Evolutionary conservation across 1,140 invertebrate species (phyloP).

Genomic region (Portunus trituberculatus): DNA sequence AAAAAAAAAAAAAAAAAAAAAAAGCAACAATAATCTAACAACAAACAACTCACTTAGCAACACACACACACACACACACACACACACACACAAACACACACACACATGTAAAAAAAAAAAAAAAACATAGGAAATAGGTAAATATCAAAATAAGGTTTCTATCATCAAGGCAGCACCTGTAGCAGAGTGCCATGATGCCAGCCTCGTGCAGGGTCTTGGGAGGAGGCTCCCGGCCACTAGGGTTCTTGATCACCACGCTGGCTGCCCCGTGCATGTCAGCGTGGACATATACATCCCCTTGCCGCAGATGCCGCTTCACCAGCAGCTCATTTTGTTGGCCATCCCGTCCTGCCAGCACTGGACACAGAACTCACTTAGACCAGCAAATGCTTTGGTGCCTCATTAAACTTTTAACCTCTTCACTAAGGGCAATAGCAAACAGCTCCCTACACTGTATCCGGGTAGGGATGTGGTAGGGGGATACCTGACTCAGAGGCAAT

Average conservation of each 20-base stretch:
- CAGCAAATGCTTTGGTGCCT: too few species aligned
- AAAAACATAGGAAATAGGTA: neutral
- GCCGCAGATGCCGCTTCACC: slow-evolving; percentile 95
- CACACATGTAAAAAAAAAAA: neutral
- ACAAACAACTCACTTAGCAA: neutral
- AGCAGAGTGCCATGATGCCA: slow-evolving; percentile 97
- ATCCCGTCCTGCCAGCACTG: slow-evolving; percentile 96
- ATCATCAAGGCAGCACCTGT: slow-evolving; percentile 83
- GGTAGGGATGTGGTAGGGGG: too few species aligned
- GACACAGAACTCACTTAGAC: neutral
- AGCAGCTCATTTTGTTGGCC: slow-evolving; percentile 98
- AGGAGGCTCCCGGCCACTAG: slow-evolving; percentile 85
- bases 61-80: slow-evolving; percentile 6
- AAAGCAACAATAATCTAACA: too few species aligned
- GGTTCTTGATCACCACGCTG: slow-evolving; percentile 97
- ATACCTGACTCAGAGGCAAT: too few species aligned
- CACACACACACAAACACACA: neutral
- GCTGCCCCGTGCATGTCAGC: slow-evolving; percentile 96
- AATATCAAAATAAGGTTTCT: neutral
- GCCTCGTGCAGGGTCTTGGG: slow-evolving; percentile 98
- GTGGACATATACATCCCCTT: slow-evolving; percentile 83
- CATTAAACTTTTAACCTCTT: too few species aligned
- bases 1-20: too few species aligned
- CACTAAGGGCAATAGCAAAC: too few species aligned
- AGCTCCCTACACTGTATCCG: too few species aligned